Evolutionary conservation across 2,797 vertebrate species (phyloP), one percentile per base, ranked within the genome.

Genomic region (Columba guinea): DNA sequence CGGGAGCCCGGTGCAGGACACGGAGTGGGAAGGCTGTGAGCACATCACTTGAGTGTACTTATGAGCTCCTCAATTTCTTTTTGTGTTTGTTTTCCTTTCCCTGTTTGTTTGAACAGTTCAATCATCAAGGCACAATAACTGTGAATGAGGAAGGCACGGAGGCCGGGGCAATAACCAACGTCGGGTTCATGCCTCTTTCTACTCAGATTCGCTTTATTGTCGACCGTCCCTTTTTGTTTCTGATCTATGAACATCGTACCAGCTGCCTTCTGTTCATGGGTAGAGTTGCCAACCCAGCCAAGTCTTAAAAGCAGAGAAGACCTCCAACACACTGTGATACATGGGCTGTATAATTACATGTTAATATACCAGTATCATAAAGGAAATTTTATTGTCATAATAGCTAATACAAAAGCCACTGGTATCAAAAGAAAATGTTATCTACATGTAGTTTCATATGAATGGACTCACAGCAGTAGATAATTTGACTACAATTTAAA

Each of bases 61-160:
- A 22, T 0, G 2, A 90, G 32, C 77, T 24, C 20, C 37, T 88
- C 37, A 21, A 67, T 37, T 68, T 73, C 56, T 48, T 67, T 48
- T 28, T 51, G 34, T 51, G 32, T 28, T 49, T 81, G n/a, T 73
- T 76, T 68, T 49, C 37, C 41, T 92, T 67, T 34, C 53, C 67
- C 28, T 53, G 35, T 87, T 85, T 86, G 34, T 52, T 59, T 71
- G 37, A 79, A 87, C 98, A 99, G 99, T 98, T 99, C 93, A 98
- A 99, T 48, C 99, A 99, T 94, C 99, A 99, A 97, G 98, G 99
- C 82, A 99, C 98, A 37, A 99, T 99, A 96, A 99, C 98, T 3
- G 99, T 99, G 97, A 99, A 99, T 0, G 99, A 99, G 94, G 99
- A 99, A 92, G 99, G 99, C 39, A 99, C 99, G 0, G 98, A 99